A percentile compares a stretch with the other conserved stretches of the same genome.
These are phyloP conservation scores for Coenobita brevimanus DNA, from an alignment of 1,140 invertebrate species.

Conservation along the genomic window DNA sequence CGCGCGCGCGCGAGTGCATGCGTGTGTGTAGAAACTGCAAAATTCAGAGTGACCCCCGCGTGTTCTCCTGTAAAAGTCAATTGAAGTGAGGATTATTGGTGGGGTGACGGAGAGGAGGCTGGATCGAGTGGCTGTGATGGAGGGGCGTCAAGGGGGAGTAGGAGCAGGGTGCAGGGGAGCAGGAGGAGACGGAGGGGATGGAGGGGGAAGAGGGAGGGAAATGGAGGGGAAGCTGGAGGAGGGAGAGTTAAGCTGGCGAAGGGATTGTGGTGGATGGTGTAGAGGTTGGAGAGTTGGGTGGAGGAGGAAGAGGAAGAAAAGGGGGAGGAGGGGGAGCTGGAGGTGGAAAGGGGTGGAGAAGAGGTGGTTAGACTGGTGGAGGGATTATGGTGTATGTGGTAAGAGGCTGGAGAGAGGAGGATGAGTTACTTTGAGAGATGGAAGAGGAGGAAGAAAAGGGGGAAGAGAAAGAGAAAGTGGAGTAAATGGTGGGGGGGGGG, in stretches of 20 bases:
- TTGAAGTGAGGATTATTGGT: constrained; percentile 51
- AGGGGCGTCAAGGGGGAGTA: constrained; percentile 22
- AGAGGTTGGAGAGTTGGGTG: too few species aligned
- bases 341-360: too few species aligned
- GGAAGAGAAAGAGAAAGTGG: neutral
- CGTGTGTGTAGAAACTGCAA: neutral
- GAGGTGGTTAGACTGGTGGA: too few species aligned
- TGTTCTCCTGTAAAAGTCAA: constrained; percentile 53
- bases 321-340: too few species aligned
- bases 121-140: constrained; percentile 42
- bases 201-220: too few species aligned
- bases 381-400: too few species aligned
- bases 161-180: neutral
- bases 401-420: too few species aligned
- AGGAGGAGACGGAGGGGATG: neutral
- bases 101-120: constrained; percentile 43
- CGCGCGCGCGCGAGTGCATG: too few species aligned
- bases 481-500: neutral
- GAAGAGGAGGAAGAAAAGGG: neutral
- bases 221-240: too few species aligned
- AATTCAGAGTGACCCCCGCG: constrained; percentile 38
- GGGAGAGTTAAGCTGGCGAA: too few species aligned
- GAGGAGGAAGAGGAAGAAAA: too few species aligned
- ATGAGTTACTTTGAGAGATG: neutral
- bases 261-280: too few species aligned